Evolutionary conservation across 2,113 vertebrate genomes (phyloP).

Genomic region (Nematolebias whitei): DNA sequence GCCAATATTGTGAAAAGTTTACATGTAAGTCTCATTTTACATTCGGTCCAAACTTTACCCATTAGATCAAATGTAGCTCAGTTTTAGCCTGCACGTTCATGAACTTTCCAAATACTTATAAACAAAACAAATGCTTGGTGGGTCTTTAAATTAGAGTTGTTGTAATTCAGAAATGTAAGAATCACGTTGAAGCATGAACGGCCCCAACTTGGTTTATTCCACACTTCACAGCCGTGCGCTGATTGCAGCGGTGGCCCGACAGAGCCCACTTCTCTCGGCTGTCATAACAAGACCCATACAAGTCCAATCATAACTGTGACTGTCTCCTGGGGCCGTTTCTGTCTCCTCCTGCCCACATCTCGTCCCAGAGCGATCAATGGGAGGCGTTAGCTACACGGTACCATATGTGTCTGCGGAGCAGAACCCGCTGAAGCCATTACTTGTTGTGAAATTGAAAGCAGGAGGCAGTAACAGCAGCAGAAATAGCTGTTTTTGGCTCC

Average conservation of each 20-base stretch:
- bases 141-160: no score
- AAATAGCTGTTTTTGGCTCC: slow-evolving; percentile 68
- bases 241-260: slow-evolving; percentile 28
- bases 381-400: slow-evolving; percentile 54
- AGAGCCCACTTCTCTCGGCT: slow-evolving; percentile 47
- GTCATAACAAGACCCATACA: slow-evolving; percentile 52
- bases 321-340: slow-evolving; percentile 47
- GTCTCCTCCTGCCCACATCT: slow-evolving; percentile 53
- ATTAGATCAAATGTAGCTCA: no score
- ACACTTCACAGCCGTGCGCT: slow-evolving; percentile 8
- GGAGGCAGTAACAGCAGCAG: slow-evolving; percentile 69
- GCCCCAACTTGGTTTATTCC: slow-evolving; percentile 23
- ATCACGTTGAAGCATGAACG: background rate
- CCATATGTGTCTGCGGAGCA: slow-evolving; percentile 75
- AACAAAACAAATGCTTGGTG: no score
- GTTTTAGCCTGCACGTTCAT: no score
- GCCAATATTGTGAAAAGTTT: no score
- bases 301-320: slow-evolving; percentile 46
- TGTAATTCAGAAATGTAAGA: background rate
- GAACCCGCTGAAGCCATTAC: slow-evolving; percentile 77
- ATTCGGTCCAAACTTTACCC: no score
- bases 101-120: no score
- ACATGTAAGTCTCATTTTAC: no score
- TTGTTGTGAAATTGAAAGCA: slow-evolving; percentile 77
- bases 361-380: slow-evolving; percentile 46